Conservation (phyloP, 2,797 vertebrate species). For the Siniperca scherzeri region DNA sequence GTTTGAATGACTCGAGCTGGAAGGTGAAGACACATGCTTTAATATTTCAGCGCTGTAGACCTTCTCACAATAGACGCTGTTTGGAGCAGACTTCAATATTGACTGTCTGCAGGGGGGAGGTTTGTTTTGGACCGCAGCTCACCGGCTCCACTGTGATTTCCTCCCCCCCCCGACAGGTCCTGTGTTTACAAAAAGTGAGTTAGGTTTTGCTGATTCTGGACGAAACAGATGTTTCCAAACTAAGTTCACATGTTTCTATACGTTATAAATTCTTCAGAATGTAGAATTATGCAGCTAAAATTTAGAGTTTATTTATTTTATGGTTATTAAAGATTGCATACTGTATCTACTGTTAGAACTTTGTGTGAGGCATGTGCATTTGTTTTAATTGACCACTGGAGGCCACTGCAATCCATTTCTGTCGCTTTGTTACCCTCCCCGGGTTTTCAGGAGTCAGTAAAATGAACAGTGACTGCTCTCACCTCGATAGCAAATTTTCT, state of each 20-base stretch:
- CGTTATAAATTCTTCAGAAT: background rate
- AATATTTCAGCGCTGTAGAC: slow-evolving; percentile 39
- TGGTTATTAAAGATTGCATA: background rate
- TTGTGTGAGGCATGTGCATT: slow-evolving; percentile 22
- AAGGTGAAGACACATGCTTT: slow-evolving; percentile 24
- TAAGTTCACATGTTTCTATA: slow-evolving; percentile 3
- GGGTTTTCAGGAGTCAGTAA: background rate
- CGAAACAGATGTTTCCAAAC: slow-evolving; percentile 10
- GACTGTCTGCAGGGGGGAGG: slow-evolving; percentile 58
- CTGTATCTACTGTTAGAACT: background rate
- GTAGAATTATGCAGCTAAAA: background rate
- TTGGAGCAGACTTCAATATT: slow-evolving; percentile 55
- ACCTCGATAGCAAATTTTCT: background rate
- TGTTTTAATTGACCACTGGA: slow-evolving; percentile 54
- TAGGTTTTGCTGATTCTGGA: slow-evolving; percentile 24
- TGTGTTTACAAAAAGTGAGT: slow-evolving; percentile 26
- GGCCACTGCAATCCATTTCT: slow-evolving; percentile 48
- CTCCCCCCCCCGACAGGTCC: background rate
- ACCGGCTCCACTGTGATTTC: background rate
- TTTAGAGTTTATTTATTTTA: background rate
- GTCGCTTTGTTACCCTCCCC: background rate
- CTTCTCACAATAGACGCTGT: slow-evolving; percentile 20
- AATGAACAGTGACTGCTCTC: background rate
- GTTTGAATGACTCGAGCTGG: slow-evolving; percentile 13
- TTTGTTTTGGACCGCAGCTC: slow-evolving; percentile 62